A percentile compares a stretch with the other conserved stretches of the same genome.
phyloP scores from a whole-genome alignment of 2,888 invertebrate species.

The Lasioglossum leucozonium region DNA sequence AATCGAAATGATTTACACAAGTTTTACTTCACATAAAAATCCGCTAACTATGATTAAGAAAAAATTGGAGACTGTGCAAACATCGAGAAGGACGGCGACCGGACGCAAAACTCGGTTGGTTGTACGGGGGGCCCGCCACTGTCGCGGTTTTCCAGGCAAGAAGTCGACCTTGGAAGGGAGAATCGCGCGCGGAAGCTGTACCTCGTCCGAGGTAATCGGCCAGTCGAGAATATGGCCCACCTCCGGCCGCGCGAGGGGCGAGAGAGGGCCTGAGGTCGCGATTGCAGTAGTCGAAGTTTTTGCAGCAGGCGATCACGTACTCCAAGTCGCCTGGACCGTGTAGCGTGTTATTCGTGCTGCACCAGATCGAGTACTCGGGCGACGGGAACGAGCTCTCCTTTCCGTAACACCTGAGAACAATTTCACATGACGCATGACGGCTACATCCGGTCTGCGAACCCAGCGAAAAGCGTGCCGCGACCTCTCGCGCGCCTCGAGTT shows the following conservation, averaged over 20 bases:
- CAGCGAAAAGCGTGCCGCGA: background rate
- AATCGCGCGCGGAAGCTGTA: constrained; percentile 64
- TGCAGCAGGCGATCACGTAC: constrained; percentile 92
- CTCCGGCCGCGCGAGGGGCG: constrained; percentile 65
- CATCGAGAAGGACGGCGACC: background rate
- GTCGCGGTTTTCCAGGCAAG: background rate
- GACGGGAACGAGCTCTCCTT: constrained; percentile 82
- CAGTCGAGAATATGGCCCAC: constrained; percentile 76
- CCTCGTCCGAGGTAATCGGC: constrained; percentile 79
- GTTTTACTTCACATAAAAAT: no score
- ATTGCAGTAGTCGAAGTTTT: constrained; percentile 91
- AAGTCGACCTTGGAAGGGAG: constrained; percentile 52
- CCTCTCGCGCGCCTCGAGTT: background rate
- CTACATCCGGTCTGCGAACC: constrained; percentile 40
- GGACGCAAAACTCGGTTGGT: background rate
- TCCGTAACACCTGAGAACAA: constrained; percentile 84
- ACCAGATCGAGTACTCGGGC: constrained; percentile 81
- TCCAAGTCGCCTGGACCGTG: constrained; percentile 85
- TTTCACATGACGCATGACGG: constrained; percentile 65
- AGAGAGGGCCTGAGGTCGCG: constrained; percentile 87
- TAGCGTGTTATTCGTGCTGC: constrained; percentile 77
- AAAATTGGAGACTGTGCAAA: no score
- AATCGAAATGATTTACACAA: no score
- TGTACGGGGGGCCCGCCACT: background rate
- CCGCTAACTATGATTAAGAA: no score